phyloP scores from a whole-genome alignment of 2,797 vertebrate genomes.

The Onychomys arenicola region DNA sequence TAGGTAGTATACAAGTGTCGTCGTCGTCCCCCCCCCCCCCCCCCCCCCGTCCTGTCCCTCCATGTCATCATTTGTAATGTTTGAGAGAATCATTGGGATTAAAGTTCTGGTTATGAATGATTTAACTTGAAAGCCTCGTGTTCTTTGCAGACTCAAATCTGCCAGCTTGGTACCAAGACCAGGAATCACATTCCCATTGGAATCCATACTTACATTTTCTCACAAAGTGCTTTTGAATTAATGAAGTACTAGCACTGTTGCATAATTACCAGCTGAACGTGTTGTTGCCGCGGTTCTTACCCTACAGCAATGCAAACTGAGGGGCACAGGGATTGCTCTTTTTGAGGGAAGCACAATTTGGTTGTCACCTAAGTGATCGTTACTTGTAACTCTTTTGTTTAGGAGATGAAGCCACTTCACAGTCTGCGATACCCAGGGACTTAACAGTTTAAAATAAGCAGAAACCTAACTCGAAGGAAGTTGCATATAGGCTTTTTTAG shows the following conservation, averaged over 20 bases:
- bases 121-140: conserved; percentile 71
- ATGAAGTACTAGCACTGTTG: neutral
- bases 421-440: neutral
- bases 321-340: neutral
- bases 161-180: conserved; percentile 9
- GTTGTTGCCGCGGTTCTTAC: neutral
- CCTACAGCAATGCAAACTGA: neutral
- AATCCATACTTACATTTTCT: conserved; percentile 54
- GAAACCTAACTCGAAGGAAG: conserved; percentile 47
- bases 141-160: neutral
- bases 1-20: conserved; percentile 87
- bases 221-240: conserved; percentile 5
- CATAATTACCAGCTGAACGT: neutral
- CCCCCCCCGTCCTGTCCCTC: neutral
- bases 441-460: conserved; percentile 58
- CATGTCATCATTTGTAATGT: conserved; percentile 91
- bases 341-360: neutral
- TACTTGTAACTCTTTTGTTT: neutral
- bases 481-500: conserved; percentile 36
- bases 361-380: neutral
- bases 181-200: conserved; percentile 8
- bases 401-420: neutral
- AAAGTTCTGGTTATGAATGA: conserved; percentile 87
- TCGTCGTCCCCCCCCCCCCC: too few relatives aligned
- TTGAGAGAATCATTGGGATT: conserved; percentile 89